Conservation (phyloP, 1,140 invertebrate species). For the Anastrepha ludens region DNA sequence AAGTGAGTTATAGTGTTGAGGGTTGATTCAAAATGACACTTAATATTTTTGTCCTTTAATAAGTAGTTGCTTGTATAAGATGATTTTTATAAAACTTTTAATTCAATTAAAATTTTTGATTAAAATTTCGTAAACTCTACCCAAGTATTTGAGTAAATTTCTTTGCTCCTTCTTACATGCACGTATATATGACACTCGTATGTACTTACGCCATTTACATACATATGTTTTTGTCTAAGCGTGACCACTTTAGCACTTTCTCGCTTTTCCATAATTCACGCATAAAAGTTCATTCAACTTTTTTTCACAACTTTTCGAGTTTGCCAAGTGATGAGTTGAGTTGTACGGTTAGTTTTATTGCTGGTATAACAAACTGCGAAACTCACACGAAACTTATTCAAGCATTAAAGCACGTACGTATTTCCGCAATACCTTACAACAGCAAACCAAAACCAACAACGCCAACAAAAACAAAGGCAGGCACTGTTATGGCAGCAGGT, state of each 20-base stretch:
- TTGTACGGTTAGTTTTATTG: not conserved
- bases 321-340: conserved; percentile 28
- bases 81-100: too few species aligned
- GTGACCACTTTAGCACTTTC: conserved; percentile 41
- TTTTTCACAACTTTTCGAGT: conserved; percentile 25
- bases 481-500: not conserved
- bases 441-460: not conserved
- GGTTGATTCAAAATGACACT: too few species aligned
- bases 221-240: not conserved
- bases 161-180: too few species aligned
- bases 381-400: conserved; percentile 48
- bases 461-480: not conserved
- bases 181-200: too few species aligned
- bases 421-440: conserved; percentile 44
- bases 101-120: too few species aligned
- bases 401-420: conserved; percentile 30
- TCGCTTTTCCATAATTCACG: conserved; percentile 47
- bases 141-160: too few species aligned
- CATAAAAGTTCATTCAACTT: conserved; percentile 47
- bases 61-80: too few species aligned
- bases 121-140: too few species aligned
- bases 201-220: not conserved
- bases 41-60: too few species aligned
- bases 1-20: too few species aligned
- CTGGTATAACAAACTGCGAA: not conserved